Base-by-base conservation (phyloP, 1,140 invertebrate species). In the Atta cephalotes region DNA sequence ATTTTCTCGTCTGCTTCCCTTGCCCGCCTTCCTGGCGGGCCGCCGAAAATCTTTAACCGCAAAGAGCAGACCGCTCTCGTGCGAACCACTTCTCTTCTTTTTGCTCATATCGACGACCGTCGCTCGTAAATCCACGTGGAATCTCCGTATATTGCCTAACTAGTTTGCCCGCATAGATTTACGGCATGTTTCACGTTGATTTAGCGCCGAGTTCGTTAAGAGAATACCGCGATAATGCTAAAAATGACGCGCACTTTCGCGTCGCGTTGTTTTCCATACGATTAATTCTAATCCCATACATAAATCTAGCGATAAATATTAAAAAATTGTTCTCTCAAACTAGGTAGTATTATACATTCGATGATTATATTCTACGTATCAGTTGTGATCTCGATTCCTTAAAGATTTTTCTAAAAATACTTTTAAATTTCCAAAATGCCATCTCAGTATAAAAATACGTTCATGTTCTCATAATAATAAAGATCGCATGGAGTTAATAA, bases 141-240 rank as follows among this genome's bases (percentile, higher is more conserved):
- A 79, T 79, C 76, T 79, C 60, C 76, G 76, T 79, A 79, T 79
- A 79, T 79, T 65, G 76, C 39, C 60, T 65, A 79, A 79, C 76
- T 79, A 62, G 76, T 49, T 65, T 39, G 58, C 74, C 35, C 58
- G 58, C 58, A 35, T 35, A 35, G 58, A 76, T 76, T 85, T 76
- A 85, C 58, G 71, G 81, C 56, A 16, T 18, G 58, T 76, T 28
- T n/a, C 74, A 45, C 60, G n/a, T 79, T 85, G 81, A 84, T 84
- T 84, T 84, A 84, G n/a, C 35, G 39, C 31, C 68, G 12, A 63
- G 70, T 84, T 84, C 70, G 81, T 84, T 84, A 84, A 63, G 70
- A 84, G 56, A 84, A 84, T 63, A 74, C 12, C 39, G 18, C 31
- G 31, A 10, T 49, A 65, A 79, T 4, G 60, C 45, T 49, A 79